phyloP scores from a whole-genome alignment of 1,140 invertebrate genomes.

The Eumeta japonica region DNA sequence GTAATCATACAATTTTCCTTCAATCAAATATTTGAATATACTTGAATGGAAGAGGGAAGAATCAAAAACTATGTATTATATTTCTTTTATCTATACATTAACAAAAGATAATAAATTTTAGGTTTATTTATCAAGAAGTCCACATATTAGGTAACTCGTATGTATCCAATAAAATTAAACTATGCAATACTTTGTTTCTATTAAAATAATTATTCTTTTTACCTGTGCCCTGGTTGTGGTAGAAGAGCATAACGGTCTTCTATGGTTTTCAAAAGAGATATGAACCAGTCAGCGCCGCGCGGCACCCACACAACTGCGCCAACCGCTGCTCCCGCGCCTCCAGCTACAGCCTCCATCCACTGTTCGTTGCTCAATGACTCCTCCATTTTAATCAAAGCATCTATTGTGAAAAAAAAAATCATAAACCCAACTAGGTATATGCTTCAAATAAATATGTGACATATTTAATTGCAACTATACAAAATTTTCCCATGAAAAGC shows the following conservation, averaged over 20 bases:
- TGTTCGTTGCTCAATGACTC: conserved; percentile 73
- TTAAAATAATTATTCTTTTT: too few relatives aligned
- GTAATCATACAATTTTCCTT: too few relatives aligned
- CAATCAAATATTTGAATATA: too few relatives aligned
- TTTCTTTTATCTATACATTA: too few relatives aligned
- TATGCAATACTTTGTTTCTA: too few relatives aligned
- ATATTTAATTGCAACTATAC: neutral
- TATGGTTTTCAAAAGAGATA: conserved; percentile 80
- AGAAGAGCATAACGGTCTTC: conserved; percentile 82
- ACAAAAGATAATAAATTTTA: too few relatives aligned
- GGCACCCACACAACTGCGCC: conserved; percentile 73
- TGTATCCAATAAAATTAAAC: too few relatives aligned
- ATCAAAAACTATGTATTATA: too few relatives aligned
- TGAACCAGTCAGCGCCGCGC: conserved; percentile 74
- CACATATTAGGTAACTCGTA: too few relatives aligned
- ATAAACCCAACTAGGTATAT: too few relatives aligned
- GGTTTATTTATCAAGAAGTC: too few relatives aligned
- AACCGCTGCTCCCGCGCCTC: conserved; percentile 63
- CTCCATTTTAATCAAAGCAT: conserved; percentile 88
- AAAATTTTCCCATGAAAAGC: neutral
- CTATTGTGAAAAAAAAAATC: conserved; percentile 44
- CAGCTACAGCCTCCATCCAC: conserved; percentile 60
- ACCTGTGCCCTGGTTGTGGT: conserved; percentile 82
- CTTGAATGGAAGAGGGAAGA: too few relatives aligned
- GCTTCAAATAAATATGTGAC: neutral